Evolutionary conservation across 92 coral and sea anemone species (phyloP).

Genomic region (Virgularia gustaviana): DNA sequence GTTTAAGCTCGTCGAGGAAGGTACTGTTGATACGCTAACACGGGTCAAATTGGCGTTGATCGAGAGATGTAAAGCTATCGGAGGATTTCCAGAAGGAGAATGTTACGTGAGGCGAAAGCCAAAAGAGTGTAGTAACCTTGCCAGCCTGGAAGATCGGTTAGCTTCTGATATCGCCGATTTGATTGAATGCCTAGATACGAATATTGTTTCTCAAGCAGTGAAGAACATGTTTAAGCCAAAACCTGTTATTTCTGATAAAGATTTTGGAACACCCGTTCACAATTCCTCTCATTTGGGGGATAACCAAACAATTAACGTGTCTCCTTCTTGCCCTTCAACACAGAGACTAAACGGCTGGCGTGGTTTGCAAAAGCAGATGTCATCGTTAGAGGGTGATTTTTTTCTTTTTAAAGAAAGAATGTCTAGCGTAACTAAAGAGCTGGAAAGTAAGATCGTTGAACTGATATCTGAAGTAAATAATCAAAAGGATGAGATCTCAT

Average conservation of each 20-base stretch:
- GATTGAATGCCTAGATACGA: neutral
- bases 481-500: too few species aligned
- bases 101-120: neutral
- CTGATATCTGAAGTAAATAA: too few species aligned
- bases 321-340: too few species aligned
- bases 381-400: neutral
- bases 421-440: neutral
- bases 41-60: too few species aligned
- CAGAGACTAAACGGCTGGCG: neutral
- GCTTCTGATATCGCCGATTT: neutral
- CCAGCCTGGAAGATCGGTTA: neutral
- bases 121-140: neutral
- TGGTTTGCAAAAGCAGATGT: neutral
- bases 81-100: neutral
- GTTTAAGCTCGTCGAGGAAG: neutral
- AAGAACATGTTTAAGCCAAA: neutral
- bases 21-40: neutral
- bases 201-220: neutral
- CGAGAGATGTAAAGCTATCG: too few species aligned
- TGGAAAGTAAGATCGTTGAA: too few species aligned
- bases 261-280: too few species aligned
- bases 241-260: neutral
- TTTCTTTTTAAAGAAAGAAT: neutral
- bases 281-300: too few species aligned
- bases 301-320: too few species aligned